Conservation (phyloP, 2,797 vertebrate species). For the Enteromius afrohamiltoni region DNA sequence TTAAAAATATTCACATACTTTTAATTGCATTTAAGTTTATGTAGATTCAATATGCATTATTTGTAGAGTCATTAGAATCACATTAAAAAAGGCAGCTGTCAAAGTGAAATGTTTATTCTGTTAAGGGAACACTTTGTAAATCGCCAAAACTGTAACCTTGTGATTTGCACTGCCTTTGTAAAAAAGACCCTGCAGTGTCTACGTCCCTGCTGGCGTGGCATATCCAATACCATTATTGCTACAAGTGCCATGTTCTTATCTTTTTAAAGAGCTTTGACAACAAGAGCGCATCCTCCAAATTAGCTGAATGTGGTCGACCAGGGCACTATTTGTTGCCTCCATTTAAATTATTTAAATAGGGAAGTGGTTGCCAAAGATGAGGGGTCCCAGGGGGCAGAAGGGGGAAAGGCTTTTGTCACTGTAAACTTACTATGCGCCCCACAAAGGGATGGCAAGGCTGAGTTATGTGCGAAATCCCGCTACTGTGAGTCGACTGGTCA, state of each 20-base stretch:
- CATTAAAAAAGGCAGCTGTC: neutral
- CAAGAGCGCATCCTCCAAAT: slow-evolving; percentile 49
- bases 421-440: slow-evolving; percentile 54
- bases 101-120: slow-evolving; percentile 8
- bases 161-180: neutral
- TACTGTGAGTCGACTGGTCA: slow-evolving; percentile 43
- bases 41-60: neutral
- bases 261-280: slow-evolving; percentile 32
- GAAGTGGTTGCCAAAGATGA: slow-evolving; percentile 26
- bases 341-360: slow-evolving; percentile 16
- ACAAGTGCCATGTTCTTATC: slow-evolving; percentile 44
- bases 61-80: neutral
- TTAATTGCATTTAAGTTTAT: neutral
- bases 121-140: neutral
- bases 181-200: neutral
- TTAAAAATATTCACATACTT: neutral
- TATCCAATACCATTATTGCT: slow-evolving; percentile 21
- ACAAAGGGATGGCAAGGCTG: slow-evolving; percentile 60
- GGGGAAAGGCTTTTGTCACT: slow-evolving; percentile 53
- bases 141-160: neutral
- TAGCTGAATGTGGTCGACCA: slow-evolving; percentile 46
- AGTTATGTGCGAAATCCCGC: slow-evolving; percentile 58
- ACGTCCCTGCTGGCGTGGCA: neutral
- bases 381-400: slow-evolving; percentile 30
- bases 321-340: slow-evolving; percentile 18